Evolutionary conservation across 1,140 invertebrate genomes (phyloP).

Genomic region (Helicoverpa zea): DNA sequence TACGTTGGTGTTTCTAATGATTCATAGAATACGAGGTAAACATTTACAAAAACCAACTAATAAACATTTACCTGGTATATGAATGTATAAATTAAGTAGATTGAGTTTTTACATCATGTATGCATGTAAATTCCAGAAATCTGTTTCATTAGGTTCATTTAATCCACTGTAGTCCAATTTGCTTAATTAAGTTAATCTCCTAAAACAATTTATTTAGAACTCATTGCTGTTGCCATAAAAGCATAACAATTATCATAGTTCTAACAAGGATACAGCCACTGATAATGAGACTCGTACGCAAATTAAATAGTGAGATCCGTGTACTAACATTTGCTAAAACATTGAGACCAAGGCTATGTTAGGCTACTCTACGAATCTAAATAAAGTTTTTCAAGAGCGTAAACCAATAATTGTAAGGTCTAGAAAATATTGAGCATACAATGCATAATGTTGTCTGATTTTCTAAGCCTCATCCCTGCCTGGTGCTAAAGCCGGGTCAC

Average conservation of each 20-base stretch:
- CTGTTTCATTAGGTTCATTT: constrained; percentile 25
- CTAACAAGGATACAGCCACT: constrained; percentile 3
- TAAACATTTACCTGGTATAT: background rate
- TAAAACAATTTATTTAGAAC: constrained; percentile 23
- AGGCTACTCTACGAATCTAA: too few relatives aligned
- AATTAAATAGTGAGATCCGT: background rate
- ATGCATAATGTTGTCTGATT: too few relatives aligned
- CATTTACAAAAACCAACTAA: background rate
- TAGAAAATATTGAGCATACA: too few relatives aligned
- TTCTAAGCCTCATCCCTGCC: too few relatives aligned
- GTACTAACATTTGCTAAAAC: background rate
- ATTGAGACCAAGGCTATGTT: too few relatives aligned
- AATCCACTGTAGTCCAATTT: constrained; percentile 27
- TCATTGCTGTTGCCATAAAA: constrained; percentile 4
- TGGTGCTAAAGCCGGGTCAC: too few relatives aligned
- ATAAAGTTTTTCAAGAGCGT: too few relatives aligned
- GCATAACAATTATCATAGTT: constrained; percentile 27
- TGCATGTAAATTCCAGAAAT: constrained; percentile 5
- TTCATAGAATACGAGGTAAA: background rate
- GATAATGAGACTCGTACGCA: background rate
- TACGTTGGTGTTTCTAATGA: background rate
- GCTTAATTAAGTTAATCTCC: constrained; percentile 21
- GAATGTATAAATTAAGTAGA: background rate
- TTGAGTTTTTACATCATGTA: background rate
- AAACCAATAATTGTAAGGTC: too few relatives aligned